Evolutionary conservation across 2,888 invertebrate genomes (phyloP).

Genomic region (Alviniconcha strummeri): DNA sequence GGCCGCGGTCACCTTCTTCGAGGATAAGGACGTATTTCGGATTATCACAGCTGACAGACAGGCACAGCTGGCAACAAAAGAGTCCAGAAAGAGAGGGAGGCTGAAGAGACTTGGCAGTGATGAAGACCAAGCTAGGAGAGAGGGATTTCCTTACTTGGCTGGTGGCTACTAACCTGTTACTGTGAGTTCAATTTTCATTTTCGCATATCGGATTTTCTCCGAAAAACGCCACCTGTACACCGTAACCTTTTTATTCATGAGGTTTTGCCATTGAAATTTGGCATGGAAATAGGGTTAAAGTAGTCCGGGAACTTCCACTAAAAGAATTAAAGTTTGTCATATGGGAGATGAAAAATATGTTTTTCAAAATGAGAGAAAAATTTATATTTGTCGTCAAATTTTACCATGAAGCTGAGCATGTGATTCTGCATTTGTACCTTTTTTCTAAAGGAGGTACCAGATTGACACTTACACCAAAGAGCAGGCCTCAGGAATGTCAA

Average conservation of each 20-base stretch:
- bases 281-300: not conserved
- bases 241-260: not conserved
- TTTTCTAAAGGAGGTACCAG: no score
- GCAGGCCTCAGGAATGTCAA: no score
- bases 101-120: conserved; percentile 7
- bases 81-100: conserved; percentile 10
- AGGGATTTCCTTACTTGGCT: conserved; percentile 23
- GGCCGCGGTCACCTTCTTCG: not conserved
- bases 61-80: not conserved
- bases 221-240: not conserved
- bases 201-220: not conserved
- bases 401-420: no score
- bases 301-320: not conserved
- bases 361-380: no score
- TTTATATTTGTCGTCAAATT: no score
- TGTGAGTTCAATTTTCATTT: not conserved
- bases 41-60: conserved; percentile 16
- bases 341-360: not conserved
- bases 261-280: not conserved
- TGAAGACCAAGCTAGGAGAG: conserved; percentile 5
- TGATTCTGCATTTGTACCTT: no score
- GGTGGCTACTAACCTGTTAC: conserved; percentile 13
- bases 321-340: not conserved
- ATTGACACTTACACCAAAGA: no score
- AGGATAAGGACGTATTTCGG: conserved; percentile 6